A percentile compares a stretch with the other conserved stretches of the same genome.
Conservation (phyloP, 1,140 invertebrate genomes). For the Dreissena rostriformis region DNA sequence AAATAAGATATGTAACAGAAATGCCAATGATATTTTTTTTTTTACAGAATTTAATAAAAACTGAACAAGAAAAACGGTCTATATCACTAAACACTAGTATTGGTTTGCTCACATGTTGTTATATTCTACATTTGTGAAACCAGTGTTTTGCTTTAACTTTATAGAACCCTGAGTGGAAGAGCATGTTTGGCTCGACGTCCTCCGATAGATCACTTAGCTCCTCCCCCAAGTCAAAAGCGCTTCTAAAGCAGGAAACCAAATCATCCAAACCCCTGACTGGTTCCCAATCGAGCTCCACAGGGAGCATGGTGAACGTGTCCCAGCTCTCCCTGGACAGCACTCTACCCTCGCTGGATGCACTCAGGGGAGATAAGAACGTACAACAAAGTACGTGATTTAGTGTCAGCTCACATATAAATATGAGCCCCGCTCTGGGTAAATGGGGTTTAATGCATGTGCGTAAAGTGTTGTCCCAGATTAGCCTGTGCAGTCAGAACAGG, state of each 20-base stretch:
- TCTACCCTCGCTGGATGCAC: not conserved
- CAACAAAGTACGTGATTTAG: not conserved
- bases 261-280: not conserved
- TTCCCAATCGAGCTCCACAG: not conserved
- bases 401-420: no score
- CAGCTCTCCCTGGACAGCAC: not conserved
- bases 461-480: no score
- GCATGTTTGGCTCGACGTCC: conserved; percentile 88
- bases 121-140: no score
- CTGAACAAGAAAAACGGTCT: no score
- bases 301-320: not conserved
- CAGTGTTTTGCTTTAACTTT: not conserved
- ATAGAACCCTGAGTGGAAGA: conserved; percentile 92
- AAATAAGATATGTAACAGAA: not conserved
- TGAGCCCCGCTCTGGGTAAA: no score
- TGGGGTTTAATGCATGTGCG: no score
- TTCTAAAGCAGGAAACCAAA: conserved; percentile 52
- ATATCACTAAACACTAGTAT: no score
- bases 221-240: conserved; percentile 60
- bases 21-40: no score
- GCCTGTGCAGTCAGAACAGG: no score
- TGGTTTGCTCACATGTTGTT: no score
- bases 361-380: not conserved
- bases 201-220: conserved; percentile 38
- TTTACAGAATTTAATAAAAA: no score